Evolutionary conservation across 1,140 invertebrate species (phyloP), one percentile per base, ranked within the genome.

Genomic region (Panulirus ornatus): DNA sequence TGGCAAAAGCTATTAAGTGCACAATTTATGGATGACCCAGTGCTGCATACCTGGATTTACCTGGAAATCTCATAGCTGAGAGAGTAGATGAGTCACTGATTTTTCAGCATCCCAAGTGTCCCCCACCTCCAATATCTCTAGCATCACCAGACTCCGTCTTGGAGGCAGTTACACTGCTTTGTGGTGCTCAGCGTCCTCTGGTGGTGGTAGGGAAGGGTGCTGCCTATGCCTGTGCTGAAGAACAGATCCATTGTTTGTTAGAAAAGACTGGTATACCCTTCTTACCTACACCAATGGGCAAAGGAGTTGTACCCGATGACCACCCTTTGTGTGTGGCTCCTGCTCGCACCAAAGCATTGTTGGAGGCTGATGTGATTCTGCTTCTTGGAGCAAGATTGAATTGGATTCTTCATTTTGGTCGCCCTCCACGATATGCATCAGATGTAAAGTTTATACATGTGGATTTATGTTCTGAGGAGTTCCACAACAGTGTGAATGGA

Each of bases 271-370:
- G 96, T 90, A 93, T 99, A 27, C 98, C 98, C 8, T 98, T 99
- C 94, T 94, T 99, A 42, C 96, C 98, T 0, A 99, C 98, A 22
- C 98, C 98, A 0, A 99, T 99, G 98, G 98, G n/a, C n/a, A n/a
- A n/a, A n/a, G n/a, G n/a, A n/a, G n/a, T n/a, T n/a, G n/a, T n/a
- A n/a, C n/a, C n/a, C n/a, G n/a, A n/a, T n/a, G n/a, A n/a, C n/a
- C n/a, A n/a, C n/a, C n/a, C n/a, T n/a, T n/a, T n/a, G n/a, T n/a
- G n/a, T n/a, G n/a, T n/a, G n/a, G n/a, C n/a, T n/a, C n/a, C n/a
- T n/a, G n/a, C n/a, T n/a, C n/a, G n/a, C n/a, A n/a, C n/a, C n/a
- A n/a, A n/a, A n/a, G n/a, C n/a, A n/a, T n/a, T n/a, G n/a, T n/a
- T n/a, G n/a, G n/a, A n/a, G n/a, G n/a, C n/a, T n/a, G n/a, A n/a